These are phyloP conservation scores for Phytoseiulus persimilis DNA, from an alignment of 2,888 invertebrate species.

Conservation along the genomic window DNA sequence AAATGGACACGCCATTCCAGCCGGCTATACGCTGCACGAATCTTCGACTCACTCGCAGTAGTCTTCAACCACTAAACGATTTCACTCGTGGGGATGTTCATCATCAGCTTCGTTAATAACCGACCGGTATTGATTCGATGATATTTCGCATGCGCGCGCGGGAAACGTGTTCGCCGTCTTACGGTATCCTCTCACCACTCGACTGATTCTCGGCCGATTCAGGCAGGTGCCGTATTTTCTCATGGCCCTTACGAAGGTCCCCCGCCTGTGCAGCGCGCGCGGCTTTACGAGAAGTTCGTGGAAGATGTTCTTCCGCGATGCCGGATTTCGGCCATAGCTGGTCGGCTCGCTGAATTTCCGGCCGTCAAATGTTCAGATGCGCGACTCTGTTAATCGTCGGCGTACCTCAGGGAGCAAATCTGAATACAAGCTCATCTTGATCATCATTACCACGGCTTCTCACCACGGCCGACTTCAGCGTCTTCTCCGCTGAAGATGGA, in stretches of 20 bases:
- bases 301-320: background rate
- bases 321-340: background rate
- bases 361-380: background rate
- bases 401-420: constrained; percentile 5
- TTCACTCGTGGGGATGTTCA: background rate
- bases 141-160: too few relatives aligned
- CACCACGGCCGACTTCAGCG: background rate
- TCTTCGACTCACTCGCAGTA: too few relatives aligned
- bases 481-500: background rate
- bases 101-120: background rate
- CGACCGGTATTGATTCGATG: background rate
- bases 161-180: background rate
- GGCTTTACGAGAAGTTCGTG: background rate
- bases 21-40: too few relatives aligned
- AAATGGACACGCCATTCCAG: too few relatives aligned
- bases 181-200: background rate
- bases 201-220: background rate
- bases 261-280: background rate
- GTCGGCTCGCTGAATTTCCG: background rate
- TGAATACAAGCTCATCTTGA: background rate
- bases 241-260: background rate
- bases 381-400: background rate
- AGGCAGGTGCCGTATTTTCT: background rate
- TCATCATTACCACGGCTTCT: background rate
- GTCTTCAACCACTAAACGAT: too few relatives aligned